These are phyloP conservation scores for Priocnemis perturbator DNA, from an alignment of 2,888 invertebrate genomes.

Conservation along the genomic window DNA sequence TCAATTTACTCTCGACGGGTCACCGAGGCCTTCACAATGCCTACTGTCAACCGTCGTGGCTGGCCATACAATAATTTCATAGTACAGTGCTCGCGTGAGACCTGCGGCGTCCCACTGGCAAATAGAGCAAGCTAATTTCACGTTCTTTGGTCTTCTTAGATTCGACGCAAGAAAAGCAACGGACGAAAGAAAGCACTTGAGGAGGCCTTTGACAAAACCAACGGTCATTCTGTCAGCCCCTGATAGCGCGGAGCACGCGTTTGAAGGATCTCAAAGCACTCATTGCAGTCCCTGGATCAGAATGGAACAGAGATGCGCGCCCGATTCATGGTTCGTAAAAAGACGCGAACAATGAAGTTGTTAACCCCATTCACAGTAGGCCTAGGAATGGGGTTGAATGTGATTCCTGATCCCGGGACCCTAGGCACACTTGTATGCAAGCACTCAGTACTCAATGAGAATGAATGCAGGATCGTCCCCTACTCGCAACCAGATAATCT, in stretches of 20 bases:
- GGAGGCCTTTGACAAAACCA: conserved; percentile 59
- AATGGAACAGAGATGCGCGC: conserved; percentile 51
- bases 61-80: too few relatives aligned
- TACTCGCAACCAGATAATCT: conserved; percentile 66
- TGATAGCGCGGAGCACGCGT: conserved; percentile 17
- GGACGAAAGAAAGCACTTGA: conserved; percentile 18
- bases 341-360: conserved; percentile 66
- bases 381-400: conserved; percentile 57
- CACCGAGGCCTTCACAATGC: too few relatives aligned
- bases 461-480: conserved; percentile 56
- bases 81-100: too few relatives aligned
- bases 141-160: conserved; percentile 32
- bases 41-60: too few relatives aligned
- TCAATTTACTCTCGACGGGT: too few relatives aligned
- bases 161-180: too few relatives aligned
- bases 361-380: conserved; percentile 57
- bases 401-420: conserved; percentile 48
- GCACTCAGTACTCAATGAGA: conserved; percentile 46
- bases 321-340: conserved; percentile 64
- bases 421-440: conserved; percentile 46
- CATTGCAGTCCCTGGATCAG: conserved; percentile 39
- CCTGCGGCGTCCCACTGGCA: too few relatives aligned
- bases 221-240: conserved; percentile 35
- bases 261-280: conserved; percentile 7
- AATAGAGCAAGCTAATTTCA: conserved; percentile 38